Base-by-base conservation (phyloP, 2,113 vertebrate species). In the Chloroceryle aenea region DNA sequence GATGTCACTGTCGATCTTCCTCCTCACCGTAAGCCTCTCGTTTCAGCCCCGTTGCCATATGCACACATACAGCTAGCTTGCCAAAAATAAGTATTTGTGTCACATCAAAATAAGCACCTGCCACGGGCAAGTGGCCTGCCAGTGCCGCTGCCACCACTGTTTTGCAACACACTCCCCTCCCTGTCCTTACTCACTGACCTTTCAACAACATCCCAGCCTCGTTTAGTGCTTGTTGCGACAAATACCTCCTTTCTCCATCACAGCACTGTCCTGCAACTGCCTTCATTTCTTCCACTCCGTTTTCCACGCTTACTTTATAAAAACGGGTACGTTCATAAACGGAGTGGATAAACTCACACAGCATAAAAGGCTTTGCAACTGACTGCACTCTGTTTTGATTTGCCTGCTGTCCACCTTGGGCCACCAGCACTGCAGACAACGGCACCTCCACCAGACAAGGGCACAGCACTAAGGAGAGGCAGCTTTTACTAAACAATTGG, bases 51-150 rank as follows among this genome's bases (percentile, higher is more conserved):
- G 26, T 12, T 71, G 90, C 79, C 52, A 2, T 26, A 16, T 9
- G 62, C 76, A 14, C 3, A 38, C 3, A 2, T 93, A 78, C 88
- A 90, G 85, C 47, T 7, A 38, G 58, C 63, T 95, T 77, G 78
- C 92, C 93, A 73, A 95, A 95, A 96, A 89, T 87, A 89, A 92
- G 92, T 85, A 53, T 92, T 83, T 87, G 73, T 94, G 95, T 93
- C 90, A 93, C 75, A 83, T 50, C 90, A 86, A 67, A 93, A 93
- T 45, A 74, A 90, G 87, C 92, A 91, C 93, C 92, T 94, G 95
- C 87, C 93, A 87, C 59, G 50, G 93, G 84, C 86, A 2, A 96
- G 89, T 5, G 2, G 72, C 59, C 91, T 94, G 91, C 72, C 84
- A 2, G 42, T 50, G 38, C 89, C 5, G 3, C 72, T 59, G 47